Percentiles rank a stretch among this genome's conserved stretches.
These are phyloP conservation scores for Gymnorhina tibicen DNA, from an alignment of 2,113 vertebrate genomes.

Conservation along the genomic window DNA sequence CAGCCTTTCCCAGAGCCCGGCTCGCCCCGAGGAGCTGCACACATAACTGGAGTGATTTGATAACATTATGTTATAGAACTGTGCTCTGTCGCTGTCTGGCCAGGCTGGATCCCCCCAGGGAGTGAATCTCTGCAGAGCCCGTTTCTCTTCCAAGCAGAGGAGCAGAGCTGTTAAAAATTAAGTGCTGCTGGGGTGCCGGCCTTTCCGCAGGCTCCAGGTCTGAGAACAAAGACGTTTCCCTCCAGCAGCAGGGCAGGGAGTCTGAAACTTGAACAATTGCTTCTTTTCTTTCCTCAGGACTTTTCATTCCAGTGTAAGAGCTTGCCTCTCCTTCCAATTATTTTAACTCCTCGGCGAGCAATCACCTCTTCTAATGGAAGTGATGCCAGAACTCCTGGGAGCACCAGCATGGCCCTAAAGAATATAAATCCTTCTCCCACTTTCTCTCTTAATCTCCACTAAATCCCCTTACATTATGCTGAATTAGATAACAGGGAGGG, in stretches of 20 bases:
- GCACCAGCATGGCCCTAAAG: background rate
- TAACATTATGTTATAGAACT: background rate
- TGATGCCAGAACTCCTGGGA: background rate
- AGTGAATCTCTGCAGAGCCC: background rate
- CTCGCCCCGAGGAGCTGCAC: background rate
- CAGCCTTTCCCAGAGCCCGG: background rate
- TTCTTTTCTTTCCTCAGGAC: background rate
- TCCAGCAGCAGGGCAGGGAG: background rate
- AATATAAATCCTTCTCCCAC: slow-evolving; percentile 45
- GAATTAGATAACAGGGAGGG: slow-evolving; percentile 50
- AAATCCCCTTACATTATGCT: slow-evolving; percentile 51
- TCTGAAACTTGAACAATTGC: background rate
- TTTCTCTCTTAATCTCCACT: slow-evolving; percentile 38
- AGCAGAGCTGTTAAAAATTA: background rate
- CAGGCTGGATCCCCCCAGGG: background rate
- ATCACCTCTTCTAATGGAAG: background rate
- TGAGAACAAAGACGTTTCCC: background rate
- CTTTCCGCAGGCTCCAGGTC: background rate
- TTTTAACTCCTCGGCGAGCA: background rate
- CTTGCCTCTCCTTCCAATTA: background rate
- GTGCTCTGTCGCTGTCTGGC: background rate
- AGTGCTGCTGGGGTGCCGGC: background rate
- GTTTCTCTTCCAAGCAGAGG: background rate
- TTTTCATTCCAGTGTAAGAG: background rate
- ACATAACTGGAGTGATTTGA: background rate